Evolutionary conservation across 2,113 vertebrate genomes (phyloP).

Genomic region (Mirza zaza): DNA sequence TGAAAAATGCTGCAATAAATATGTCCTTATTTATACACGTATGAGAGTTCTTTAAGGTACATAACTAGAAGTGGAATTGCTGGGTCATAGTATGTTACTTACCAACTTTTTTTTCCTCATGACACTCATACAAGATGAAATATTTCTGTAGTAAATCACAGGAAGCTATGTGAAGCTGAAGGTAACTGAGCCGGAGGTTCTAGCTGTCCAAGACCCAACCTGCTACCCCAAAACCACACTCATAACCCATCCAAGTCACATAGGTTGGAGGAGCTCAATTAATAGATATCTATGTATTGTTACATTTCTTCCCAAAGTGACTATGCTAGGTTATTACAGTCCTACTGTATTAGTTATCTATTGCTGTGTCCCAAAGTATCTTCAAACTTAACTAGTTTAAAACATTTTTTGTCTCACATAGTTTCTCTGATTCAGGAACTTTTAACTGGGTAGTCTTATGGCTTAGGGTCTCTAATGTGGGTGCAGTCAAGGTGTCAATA

Average conservation of each 20-base stretch:
- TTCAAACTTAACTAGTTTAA: neutral
- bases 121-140: neutral
- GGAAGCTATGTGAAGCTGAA: neutral
- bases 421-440: neutral
- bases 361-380: neutral
- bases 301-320: neutral
- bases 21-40: neutral
- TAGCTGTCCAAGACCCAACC: neutral
- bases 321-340: neutral
- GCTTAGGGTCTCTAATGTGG: neutral
- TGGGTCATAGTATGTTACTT: neutral
- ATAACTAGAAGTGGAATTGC: neutral
- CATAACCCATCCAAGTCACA: neutral
- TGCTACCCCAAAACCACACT: neutral
- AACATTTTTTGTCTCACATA: neutral
- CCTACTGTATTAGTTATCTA: neutral
- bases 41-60: neutral
- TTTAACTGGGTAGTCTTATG: neutral
- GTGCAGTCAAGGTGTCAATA: neutral
- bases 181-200: neutral
- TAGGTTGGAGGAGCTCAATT: neutral
- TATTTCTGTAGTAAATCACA: neutral
- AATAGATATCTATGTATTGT: neutral
- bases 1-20: neutral
- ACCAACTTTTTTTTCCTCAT: neutral